phyloP scores from a whole-genome alignment of 2,113 vertebrate species.

The Donacobius atricapilla region DNA sequence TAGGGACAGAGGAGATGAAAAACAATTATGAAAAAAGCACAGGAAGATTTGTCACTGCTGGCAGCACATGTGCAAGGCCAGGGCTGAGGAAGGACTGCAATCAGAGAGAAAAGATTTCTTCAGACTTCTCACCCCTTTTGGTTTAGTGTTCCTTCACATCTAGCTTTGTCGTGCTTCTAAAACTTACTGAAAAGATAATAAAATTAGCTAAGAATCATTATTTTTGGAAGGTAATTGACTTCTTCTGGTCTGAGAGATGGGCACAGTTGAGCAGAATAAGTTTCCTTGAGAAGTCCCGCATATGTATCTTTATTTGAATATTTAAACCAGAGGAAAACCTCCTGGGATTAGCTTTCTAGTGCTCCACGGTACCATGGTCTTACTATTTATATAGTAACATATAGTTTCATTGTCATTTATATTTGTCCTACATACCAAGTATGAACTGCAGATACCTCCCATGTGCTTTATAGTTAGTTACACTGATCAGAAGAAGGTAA shows the following conservation, averaged over 20 bases:
- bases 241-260: background rate
- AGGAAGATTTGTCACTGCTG: background rate
- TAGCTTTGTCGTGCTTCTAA: background rate
- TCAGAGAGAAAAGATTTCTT: background rate
- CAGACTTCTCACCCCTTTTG: background rate
- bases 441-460: background rate
- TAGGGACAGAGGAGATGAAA: background rate
- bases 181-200: background rate
- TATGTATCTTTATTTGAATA: background rate
- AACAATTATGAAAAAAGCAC: background rate
- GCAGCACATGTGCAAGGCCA: background rate
- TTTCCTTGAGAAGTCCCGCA: background rate
- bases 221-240: background rate
- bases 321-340: background rate
- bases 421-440: background rate
- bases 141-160: background rate
- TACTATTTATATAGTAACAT: background rate
- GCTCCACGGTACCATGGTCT: background rate
- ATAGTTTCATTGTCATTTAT: background rate
- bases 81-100: background rate
- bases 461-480: background rate
- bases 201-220: background rate
- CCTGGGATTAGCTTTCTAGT: background rate
- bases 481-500: background rate
- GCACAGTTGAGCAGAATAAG: background rate